These are phyloP conservation scores for Procavia capensis DNA, from an alignment of 2,113 vertebrate species.

Conservation along the genomic window DNA sequence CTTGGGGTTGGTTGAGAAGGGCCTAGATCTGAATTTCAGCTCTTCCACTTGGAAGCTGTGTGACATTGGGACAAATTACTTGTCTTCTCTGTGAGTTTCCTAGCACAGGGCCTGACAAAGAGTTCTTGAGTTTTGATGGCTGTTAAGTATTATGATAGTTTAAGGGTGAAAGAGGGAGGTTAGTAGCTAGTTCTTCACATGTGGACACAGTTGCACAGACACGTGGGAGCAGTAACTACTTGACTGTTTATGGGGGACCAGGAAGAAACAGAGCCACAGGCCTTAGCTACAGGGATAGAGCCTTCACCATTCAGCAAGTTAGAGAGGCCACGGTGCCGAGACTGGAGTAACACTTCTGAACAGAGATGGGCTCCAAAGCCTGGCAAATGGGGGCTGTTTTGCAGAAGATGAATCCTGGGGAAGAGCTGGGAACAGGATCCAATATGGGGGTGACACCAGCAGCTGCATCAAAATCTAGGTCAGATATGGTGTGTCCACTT, in stretches of 20 bases:
- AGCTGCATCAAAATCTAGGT: no score
- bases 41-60: background rate
- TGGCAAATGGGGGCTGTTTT: background rate
- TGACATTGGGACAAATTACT: background rate
- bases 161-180: no score
- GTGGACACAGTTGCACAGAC: background rate
- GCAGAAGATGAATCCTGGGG: background rate
- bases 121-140: background rate
- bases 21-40: background rate
- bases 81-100: background rate
- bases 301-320: background rate
- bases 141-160: background rate
- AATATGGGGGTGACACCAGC: background rate
- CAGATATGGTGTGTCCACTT: no score
- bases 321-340: background rate
- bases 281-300: background rate
- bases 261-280: background rate
- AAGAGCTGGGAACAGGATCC: background rate
- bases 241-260: background rate
- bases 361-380: background rate
- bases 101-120: background rate
- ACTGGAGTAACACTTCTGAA: no score
- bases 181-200: fast-evolving
- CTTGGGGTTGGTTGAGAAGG: background rate
- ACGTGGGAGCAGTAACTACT: fast-evolving